Evolutionary conservation across 2,888 invertebrate species (phyloP).

Genomic region (Lasioglossum leucozonium): DNA sequence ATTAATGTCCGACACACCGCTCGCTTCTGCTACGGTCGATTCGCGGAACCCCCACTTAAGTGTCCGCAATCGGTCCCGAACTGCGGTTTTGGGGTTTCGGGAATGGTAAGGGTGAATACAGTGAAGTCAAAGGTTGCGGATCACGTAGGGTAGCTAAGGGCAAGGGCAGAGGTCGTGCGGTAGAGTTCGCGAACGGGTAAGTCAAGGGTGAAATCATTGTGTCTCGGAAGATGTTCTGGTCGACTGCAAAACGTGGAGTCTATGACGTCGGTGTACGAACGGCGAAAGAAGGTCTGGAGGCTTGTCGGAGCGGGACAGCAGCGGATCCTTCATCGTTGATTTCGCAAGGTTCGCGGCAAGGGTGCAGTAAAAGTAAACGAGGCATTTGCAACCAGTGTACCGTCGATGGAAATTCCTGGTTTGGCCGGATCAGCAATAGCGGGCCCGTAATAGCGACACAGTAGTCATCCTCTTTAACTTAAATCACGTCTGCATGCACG

Average conservation of each 20-base stretch:
- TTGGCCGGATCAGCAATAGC: constrained; percentile 43
- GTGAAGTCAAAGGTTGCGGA: not conserved
- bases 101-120: not conserved
- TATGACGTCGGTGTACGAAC: not conserved
- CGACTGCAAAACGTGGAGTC: not conserved
- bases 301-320: constrained; percentile 18
- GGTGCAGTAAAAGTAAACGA: constrained; percentile 56
- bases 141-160: not conserved
- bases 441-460: constrained; percentile 66
- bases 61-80: no score
- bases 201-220: not conserved
- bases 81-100: no score
- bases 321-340: constrained; percentile 20
- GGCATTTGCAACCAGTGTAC: constrained; percentile 60
- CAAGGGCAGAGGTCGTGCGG: not conserved
- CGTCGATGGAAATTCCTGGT: constrained; percentile 59
- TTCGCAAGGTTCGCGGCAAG: not conserved
- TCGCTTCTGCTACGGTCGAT: no score
- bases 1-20: no score
- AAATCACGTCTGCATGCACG: constrained; percentile 71
- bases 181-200: no score
- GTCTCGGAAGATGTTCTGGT: not conserved
- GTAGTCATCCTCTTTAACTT: constrained; percentile 72
- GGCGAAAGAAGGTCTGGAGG: not conserved
- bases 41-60: no score